A percentile compares a stretch with the other conserved stretches of the same genome.
Evolutionary conservation across 2,888 invertebrate genomes (phyloP).

Genomic region (Julus scanicus): DNA sequence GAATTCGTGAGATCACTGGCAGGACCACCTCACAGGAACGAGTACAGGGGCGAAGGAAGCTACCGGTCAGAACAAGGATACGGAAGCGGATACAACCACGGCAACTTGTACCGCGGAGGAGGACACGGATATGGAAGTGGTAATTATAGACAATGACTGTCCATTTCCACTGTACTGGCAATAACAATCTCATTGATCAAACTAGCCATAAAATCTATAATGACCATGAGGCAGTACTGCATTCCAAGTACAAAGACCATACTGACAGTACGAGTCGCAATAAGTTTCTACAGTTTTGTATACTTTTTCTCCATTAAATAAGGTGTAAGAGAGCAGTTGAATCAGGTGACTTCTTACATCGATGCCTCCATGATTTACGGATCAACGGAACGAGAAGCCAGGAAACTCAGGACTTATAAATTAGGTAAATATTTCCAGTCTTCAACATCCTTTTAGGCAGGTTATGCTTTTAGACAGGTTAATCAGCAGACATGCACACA

Average conservation of each 20-base stretch:
- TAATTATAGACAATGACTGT: too few species aligned
- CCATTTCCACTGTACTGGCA: too few species aligned
- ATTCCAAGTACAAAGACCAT: too few species aligned
- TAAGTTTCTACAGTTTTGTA: too few species aligned
- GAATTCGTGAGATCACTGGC: constrained; percentile 78
- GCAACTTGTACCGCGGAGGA: neutral
- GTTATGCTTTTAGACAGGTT: too few species aligned
- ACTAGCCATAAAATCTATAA: too few species aligned
- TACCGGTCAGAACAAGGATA: neutral
- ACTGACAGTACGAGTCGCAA: too few species aligned
- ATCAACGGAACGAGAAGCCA: constrained; percentile 57
- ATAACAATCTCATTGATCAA: too few species aligned
- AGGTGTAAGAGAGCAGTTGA: constrained; percentile 60
- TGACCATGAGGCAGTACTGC: too few species aligned
- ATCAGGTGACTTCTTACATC: constrained; percentile 59
- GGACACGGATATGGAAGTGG: constrained; percentile 12
- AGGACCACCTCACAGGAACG: constrained; percentile 11
- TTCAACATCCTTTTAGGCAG: too few species aligned
- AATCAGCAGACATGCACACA: too few species aligned
- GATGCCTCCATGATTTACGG: constrained; percentile 60
- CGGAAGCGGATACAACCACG: neutral
- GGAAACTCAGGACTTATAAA: constrained; percentile 57
- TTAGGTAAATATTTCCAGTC: too few species aligned
- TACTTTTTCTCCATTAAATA: constrained; percentile 1
- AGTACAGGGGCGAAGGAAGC: neutral